Conservation (phyloP, 1,140 invertebrate species). For the Apis laboriosa region DNA sequence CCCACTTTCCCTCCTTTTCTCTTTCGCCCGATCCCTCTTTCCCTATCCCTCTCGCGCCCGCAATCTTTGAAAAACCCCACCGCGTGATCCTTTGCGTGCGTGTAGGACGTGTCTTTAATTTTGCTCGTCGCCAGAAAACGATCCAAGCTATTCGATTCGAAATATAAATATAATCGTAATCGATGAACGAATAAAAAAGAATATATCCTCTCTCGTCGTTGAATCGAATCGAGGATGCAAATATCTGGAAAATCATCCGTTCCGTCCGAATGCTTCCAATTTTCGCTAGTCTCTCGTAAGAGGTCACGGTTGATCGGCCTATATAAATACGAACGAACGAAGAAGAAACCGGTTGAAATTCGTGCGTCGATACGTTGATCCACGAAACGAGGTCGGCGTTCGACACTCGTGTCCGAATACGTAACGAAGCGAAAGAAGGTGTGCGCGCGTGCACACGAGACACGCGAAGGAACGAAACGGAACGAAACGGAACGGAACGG, state of each 20-base stretch:
- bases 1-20: neutral
- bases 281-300: too few species aligned
- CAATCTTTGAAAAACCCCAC: conserved; percentile 22
- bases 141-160: neutral
- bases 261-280: too few species aligned
- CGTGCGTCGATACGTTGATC: neutral
- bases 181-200: too few species aligned
- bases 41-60: neutral
- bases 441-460: neutral
- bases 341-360: neutral
- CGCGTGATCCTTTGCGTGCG: neutral
- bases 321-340: too few species aligned
- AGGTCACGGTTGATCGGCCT: too few species aligned
- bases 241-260: too few species aligned
- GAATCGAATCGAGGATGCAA: too few species aligned
- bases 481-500: neutral
- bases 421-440: neutral
- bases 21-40: neutral
- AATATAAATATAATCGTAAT: neutral
- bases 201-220: too few species aligned
- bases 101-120: conserved; percentile 12
- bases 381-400: conserved; percentile 8
- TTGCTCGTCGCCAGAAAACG: conserved; percentile 11
- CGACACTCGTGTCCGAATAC: neutral
- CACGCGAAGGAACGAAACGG: neutral